Conservation (phyloP, 2,888 invertebrate genomes). For the Eupeodes luniger region DNA sequence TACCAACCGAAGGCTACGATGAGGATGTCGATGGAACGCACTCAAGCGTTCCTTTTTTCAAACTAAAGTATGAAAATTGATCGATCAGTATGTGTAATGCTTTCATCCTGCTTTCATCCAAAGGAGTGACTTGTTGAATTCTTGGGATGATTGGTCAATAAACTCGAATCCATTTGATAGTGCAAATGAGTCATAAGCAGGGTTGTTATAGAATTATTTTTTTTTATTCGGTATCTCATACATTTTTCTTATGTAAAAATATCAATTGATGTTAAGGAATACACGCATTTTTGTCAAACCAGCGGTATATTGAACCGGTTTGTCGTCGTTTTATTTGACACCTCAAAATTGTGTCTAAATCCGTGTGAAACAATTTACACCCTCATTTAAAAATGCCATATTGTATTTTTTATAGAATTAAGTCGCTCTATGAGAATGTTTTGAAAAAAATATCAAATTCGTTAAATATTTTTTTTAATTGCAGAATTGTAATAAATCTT, state of each 20-base stretch:
- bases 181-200: slow-evolving; percentile 22
- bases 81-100: slow-evolving; percentile 19
- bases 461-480: neutral
- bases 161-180: slow-evolving; percentile 39
- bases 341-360: no score
- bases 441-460: neutral
- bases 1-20: no score
- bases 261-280: no score
- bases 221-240: neutral
- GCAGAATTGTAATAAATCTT: neutral
- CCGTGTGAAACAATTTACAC: no score
- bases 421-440: no score
- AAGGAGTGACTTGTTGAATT: slow-evolving; percentile 61
- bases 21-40: slow-evolving; percentile 18
- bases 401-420: no score
- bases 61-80: neutral
- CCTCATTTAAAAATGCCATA: no score
- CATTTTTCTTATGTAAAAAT: no score
- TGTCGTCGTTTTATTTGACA: no score
- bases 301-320: no score
- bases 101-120: slow-evolving; percentile 53
- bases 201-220: slow-evolving; percentile 11
- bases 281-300: no score
- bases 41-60: slow-evolving; percentile 29
- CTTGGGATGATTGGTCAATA: slow-evolving; percentile 73